Conservation (phyloP, 1,140 invertebrate species). For the Panagrolaimus sp. region DNA sequence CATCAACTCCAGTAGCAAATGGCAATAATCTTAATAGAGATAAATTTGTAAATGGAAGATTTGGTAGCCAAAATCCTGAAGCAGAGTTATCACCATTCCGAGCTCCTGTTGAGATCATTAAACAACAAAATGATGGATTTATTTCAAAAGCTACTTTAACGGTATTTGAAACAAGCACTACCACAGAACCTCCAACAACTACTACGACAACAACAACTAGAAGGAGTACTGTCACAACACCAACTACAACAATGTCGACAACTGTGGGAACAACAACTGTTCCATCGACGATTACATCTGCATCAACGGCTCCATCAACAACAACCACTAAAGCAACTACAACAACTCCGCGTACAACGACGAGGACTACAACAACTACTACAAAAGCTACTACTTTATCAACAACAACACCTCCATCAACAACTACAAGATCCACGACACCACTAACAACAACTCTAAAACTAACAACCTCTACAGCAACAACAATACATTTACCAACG, state of each 20-base stretch:
- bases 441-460: conserved; percentile 9
- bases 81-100: no score
- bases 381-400: conserved; percentile 96
- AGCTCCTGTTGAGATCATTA: not conserved
- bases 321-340: conserved; percentile 91
- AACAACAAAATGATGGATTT: conserved; percentile 3
- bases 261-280: conserved; percentile 97
- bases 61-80: not conserved
- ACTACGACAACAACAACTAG: not conserved
- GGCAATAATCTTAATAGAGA: not conserved
- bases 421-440: conserved; percentile 66
- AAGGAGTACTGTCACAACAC: conserved; percentile 94
- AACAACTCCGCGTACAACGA: conserved; percentile 96
- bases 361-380: conserved; percentile 91
- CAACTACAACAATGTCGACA: conserved; percentile 87
- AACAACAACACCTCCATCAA: conserved; percentile 91
- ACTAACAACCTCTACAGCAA: not conserved
- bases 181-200: not conserved
- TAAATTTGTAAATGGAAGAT: conserved; percentile 4
- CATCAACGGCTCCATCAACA: conserved; percentile 71
- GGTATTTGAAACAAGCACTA: not conserved
- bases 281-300: conserved; percentile 93
- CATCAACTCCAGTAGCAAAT: not conserved
- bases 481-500: conserved; percentile 16
- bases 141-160: conserved; percentile 65